Conservation (phyloP, 2,888 invertebrate genomes). For the Choreutis nemorana region DNA sequence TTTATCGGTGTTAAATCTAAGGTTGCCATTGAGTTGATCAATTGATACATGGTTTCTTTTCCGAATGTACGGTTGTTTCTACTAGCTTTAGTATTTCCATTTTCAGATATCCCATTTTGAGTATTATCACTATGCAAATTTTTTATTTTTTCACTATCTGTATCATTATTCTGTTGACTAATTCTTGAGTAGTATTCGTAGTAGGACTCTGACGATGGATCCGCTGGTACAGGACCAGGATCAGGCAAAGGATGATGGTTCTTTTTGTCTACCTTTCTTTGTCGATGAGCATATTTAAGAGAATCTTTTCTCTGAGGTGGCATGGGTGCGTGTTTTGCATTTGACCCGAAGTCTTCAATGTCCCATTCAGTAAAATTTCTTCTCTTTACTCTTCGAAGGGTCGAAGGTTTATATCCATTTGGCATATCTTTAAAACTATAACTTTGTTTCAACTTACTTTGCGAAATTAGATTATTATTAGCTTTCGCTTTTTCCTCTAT, state of each 20-base stretch:
- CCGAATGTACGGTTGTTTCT: conserved; percentile 19
- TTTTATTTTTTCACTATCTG: conserved; percentile 56
- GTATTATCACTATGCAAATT: conserved; percentile 39
- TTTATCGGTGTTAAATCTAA: conserved; percentile 49
- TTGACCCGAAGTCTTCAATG: conserved; percentile 44
- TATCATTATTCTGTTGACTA: conserved; percentile 58
- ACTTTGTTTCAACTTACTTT: conserved; percentile 61
- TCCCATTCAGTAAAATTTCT: conserved; percentile 69
- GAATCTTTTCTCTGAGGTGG: conserved; percentile 59
- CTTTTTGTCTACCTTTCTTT: conserved; percentile 53
- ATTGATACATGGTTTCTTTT: conserved; percentile 45
- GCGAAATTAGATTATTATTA: conserved; percentile 60
- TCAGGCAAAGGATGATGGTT: conserved; percentile 49
- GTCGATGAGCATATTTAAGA: conserved; percentile 58
- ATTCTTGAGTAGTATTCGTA: conserved; percentile 62
- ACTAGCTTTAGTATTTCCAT: conserved; percentile 14
- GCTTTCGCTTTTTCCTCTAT: conserved; percentile 60
- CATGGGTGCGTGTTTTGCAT: conserved; percentile 41
- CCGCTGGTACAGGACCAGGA: conserved; percentile 51
- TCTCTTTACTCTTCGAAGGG: conserved; percentile 61
- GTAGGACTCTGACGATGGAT: conserved; percentile 57
- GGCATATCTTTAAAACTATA: conserved; percentile 68
- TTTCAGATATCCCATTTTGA: conserved; percentile 26
- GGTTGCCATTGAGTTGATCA: conserved; percentile 58
- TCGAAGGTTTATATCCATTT: conserved; percentile 69